These are phyloP conservation scores for Oscheius sp. DNA, from an alignment of 2,888 invertebrate genomes.

Conservation along the genomic window DNA sequence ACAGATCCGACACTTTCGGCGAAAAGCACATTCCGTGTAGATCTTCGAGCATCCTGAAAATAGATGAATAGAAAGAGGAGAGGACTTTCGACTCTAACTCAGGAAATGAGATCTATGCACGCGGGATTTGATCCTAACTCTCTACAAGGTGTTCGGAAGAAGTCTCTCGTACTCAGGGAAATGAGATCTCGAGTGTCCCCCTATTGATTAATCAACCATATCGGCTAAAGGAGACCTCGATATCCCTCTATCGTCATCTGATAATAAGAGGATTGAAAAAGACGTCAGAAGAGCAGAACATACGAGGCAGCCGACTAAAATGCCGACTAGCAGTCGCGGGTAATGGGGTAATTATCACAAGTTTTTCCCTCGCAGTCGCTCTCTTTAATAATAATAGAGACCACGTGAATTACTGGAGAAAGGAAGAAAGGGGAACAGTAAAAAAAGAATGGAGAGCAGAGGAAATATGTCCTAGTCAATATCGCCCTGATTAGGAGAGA, in stretches of 20 bases:
- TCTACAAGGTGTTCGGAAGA: not conserved
- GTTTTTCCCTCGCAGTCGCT: no score
- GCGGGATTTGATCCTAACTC: not conserved
- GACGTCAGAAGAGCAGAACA: no score
- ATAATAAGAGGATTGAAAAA: no score
- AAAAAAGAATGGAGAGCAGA: not conserved
- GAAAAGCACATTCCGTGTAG: conserved; percentile 5
- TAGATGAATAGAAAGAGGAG: not conserved
- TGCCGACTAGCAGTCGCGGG: no score
- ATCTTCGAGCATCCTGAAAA: conserved; percentile 14
- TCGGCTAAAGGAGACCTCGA: no score
- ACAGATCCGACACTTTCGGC: not conserved
- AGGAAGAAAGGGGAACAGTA: not conserved
- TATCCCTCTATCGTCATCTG: no score
- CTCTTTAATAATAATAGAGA: no score
- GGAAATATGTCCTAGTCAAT: not conserved
- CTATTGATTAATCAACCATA: no score
- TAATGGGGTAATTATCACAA: no score
- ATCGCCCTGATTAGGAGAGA: not conserved
- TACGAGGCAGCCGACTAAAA: no score
- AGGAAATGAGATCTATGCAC: conserved; percentile 23
- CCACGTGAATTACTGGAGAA: not conserved
- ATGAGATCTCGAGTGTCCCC: not conserved
- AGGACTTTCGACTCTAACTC: conserved; percentile 8
- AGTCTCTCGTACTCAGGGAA: not conserved